Conservation (phyloP, 2,113 vertebrate species). For the Anthoscopus minutus region DNA sequence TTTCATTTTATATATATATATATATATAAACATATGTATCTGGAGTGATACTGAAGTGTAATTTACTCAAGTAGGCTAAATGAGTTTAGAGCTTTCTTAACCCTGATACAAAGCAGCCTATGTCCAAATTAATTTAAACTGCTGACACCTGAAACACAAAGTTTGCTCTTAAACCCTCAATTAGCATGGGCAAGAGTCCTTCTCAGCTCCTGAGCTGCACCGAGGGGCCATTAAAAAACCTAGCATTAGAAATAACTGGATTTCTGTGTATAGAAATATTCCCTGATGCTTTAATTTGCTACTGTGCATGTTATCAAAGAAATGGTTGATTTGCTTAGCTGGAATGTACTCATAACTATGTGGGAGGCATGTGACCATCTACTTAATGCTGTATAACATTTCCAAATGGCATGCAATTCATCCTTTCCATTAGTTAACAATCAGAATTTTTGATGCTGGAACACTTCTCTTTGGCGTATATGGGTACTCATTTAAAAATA, state of each 20-base stretch:
- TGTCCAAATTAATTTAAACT: neutral
- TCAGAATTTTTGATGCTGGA: neutral
- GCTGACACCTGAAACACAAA: neutral
- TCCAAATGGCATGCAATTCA: neutral
- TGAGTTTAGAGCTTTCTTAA: neutral
- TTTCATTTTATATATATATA: neutral
- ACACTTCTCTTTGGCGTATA: neutral
- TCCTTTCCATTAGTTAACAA: neutral
- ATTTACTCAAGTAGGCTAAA: neutral
- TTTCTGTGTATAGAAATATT: neutral
- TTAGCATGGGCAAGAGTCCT: neutral
- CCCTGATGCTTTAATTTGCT: neutral
- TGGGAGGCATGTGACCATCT: neutral
- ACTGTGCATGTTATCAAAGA: neutral
- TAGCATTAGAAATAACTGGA: neutral
- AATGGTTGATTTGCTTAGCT: neutral
- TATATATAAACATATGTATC: neutral
- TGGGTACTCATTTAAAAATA: neutral
- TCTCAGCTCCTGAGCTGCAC: neutral
- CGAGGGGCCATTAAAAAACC: neutral
- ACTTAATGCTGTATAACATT: neutral
- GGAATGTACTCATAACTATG: neutral
- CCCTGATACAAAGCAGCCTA: neutral
- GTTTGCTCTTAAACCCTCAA: neutral
- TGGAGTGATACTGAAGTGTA: neutral